Evolutionary conservation across 1,140 invertebrate genomes (phyloP), one percentile per base, ranked within the genome.

Genomic region (Tetramorium simillimum): DNA sequence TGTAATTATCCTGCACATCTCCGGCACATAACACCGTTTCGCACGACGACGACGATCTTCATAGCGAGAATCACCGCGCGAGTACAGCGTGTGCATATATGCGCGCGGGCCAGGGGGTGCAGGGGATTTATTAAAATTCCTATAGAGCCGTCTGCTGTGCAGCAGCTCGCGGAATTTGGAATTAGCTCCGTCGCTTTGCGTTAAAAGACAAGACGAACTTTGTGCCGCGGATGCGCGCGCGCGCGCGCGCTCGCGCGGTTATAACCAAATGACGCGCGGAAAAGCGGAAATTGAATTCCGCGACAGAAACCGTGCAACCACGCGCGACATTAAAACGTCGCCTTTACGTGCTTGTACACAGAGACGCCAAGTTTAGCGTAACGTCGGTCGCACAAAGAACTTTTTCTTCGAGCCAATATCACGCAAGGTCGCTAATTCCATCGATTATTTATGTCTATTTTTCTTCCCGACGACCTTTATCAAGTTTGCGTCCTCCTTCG

Each of bases 41-140:
- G 18, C 33, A 51, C 28, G 46, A 70, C 51, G 70, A 82, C 69
- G 70, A 82, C 69, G 37, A 37, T 33, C 33, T 60, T 46, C 43
- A 84, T 53, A 84, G 49, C 56, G 86, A 81, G 65, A 87, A 89
- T 89, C 69, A 56, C 37, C n/a, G 77, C 37, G 70, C 62, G 62
- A 76, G 53, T 28, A n/a, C n/a, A 51, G 28, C 67, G 51, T 62
- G 87, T 51, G 12, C 49, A 70, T 69, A 81, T 37, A 58, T 51
- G 24, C 33, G 24, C 62, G 56, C 3, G 49, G 51, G 51, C 10
- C 14, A 12, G 12, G 16, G 24, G 33, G 14, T 58, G 53, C 1
- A 60, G 53, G 60, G 37, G 70, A 87, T 87, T 69, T 87, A 88
- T 85, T 67, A 88, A 89, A 90, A 85, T 89, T 80, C 78, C 67